Conservation (phyloP, 2,113 vertebrate species). For the Hystrix cristata region DNA sequence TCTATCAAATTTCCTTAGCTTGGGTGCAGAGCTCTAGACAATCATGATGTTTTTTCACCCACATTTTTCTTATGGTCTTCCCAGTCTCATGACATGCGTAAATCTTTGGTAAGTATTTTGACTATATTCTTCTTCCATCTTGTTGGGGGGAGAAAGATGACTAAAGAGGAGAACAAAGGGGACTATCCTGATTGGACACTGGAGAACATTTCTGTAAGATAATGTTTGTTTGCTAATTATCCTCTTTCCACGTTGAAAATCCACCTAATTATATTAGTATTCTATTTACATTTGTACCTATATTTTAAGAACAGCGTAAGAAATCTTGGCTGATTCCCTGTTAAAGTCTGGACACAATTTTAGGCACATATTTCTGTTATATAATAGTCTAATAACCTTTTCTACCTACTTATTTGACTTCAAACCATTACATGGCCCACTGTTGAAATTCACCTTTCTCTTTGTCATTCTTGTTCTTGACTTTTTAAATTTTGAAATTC, state of each 20-base stretch:
- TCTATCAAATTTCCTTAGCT: neutral
- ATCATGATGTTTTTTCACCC: neutral
- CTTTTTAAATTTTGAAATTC: slow-evolving; percentile 50
- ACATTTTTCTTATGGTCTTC: neutral
- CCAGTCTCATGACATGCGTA: neutral
- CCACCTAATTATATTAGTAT: neutral
- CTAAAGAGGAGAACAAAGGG: neutral
- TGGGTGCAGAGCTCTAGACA: neutral
- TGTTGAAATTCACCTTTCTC: slow-evolving; percentile 34
- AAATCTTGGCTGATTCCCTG: neutral
- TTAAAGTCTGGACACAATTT: neutral
- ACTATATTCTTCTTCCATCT: neutral
- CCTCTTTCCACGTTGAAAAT: neutral
- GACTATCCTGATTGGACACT: neutral
- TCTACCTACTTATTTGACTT: neutral
- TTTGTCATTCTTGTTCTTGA: slow-evolving; percentile 8
- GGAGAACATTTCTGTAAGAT: neutral
- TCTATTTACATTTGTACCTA: neutral
- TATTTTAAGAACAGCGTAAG: neutral
- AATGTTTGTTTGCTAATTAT: neutral
- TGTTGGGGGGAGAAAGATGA: neutral
- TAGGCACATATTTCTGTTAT: neutral
- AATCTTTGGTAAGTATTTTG: neutral
- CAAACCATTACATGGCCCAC: neutral
- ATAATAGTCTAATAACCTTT: neutral